Conservation (phyloP, 1,140 invertebrate genomes). For the Hermetia illucens region DNA sequence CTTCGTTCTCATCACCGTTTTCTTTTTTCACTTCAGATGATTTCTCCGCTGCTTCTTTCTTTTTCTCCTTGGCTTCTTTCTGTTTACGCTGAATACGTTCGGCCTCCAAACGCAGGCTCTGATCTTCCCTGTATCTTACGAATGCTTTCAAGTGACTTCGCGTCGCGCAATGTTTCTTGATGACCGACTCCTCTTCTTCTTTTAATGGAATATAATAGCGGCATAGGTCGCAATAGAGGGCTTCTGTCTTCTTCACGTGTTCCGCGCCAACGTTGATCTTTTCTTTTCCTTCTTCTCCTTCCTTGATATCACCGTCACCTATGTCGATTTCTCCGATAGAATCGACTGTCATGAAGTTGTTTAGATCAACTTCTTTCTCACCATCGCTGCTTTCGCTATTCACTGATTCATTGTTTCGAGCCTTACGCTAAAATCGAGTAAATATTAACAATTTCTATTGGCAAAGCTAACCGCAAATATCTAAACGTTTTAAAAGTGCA, state of each 20-base stretch:
- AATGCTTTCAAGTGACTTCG: slow-evolving; percentile 56
- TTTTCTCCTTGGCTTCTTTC: slow-evolving; percentile 30
- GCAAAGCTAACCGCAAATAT: no score
- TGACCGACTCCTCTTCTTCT: slow-evolving; percentile 43
- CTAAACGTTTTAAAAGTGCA: no score
- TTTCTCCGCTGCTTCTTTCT: slow-evolving; percentile 17
- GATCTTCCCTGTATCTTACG: slow-evolving; percentile 56
- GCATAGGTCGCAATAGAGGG: slow-evolving; percentile 57
- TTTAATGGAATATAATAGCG: slow-evolving; percentile 49
- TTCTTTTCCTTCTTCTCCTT: slow-evolving; percentile 35
- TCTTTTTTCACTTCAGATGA: slow-evolving; percentile 24
- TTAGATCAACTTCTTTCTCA: slow-evolving; percentile 59
- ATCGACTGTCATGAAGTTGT: slow-evolving; percentile 71
- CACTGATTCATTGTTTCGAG: slow-evolving; percentile 28
- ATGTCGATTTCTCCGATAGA: slow-evolving; percentile 72
- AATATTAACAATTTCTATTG: neutral
- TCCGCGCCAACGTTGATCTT: slow-evolving; percentile 62
- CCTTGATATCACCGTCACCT: slow-evolving; percentile 23
- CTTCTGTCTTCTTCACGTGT: slow-evolving; percentile 58
- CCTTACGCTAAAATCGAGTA: slow-evolving; percentile 37
- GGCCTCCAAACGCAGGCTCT: slow-evolving; percentile 47
- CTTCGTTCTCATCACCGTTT: slow-evolving; percentile 36
- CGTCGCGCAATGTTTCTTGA: slow-evolving; percentile 52
- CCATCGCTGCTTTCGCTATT: slow-evolving; percentile 47
- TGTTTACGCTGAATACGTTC: slow-evolving; percentile 48